Evolutionary conservation across 2,113 vertebrate genomes (phyloP).

Genomic region (Guaruba guarouba): DNA sequence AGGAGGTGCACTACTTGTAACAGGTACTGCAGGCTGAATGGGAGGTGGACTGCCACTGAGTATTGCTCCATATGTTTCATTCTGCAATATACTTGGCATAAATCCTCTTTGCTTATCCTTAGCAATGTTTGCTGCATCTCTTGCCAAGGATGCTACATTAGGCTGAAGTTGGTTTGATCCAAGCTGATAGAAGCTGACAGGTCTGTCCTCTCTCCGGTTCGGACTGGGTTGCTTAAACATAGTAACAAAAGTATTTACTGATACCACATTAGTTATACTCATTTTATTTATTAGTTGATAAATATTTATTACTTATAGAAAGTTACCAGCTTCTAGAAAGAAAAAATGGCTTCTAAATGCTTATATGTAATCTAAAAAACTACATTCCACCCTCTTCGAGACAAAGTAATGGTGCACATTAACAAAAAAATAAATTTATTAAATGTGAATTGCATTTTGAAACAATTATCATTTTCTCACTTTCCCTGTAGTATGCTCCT

Average conservation of each 20-base stretch:
- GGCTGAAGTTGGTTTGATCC: constrained; percentile 83
- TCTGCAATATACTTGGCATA: constrained; percentile 90
- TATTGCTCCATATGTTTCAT: constrained; percentile 94
- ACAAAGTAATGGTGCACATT: background rate
- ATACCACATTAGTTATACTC: background rate
- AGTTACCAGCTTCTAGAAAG: background rate
- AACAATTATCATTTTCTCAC: background rate
- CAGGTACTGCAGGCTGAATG: constrained; percentile 55
- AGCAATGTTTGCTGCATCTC: constrained; percentile 77
- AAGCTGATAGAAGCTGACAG: constrained; percentile 93
- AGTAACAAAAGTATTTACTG: background rate
- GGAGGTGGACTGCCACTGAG: constrained; percentile 78
- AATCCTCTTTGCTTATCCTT: constrained; percentile 92
- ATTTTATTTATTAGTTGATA: background rate
- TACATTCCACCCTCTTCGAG: background rate
- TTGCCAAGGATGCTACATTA: constrained; percentile 71
- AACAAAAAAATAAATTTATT: background rate
- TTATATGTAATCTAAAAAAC: background rate
- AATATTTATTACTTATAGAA: background rate
- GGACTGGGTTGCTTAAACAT: constrained; percentile 86
- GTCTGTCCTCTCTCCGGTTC: constrained; percentile 91
- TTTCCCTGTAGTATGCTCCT: background rate
- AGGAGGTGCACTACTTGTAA: constrained; percentile 82
- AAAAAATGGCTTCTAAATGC: background rate
- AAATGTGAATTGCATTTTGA: background rate